Evolutionary conservation across 2,888 invertebrate species (phyloP).

Genomic region (Lacanobia wlatinum): DNA sequence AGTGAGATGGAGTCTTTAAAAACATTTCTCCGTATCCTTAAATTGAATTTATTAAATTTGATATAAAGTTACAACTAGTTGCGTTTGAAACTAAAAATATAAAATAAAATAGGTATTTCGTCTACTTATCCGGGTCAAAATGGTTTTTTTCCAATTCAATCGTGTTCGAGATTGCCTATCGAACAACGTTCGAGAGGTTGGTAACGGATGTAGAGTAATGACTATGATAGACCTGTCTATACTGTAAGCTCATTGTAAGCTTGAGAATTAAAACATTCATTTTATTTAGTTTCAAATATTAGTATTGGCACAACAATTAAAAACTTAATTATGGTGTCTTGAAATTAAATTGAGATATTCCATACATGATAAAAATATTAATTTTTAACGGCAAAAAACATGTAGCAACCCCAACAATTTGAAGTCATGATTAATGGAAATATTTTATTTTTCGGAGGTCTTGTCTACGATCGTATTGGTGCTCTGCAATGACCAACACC

Average conservation of each 20-base stretch:
- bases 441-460: conserved; percentile 27
- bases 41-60: not conserved
- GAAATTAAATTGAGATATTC: not conserved
- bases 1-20: not conserved
- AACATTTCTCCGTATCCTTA: conserved; percentile 20
- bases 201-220: conserved; percentile 73
- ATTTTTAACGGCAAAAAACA: not conserved
- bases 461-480: conserved; percentile 64
- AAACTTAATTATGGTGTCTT: not conserved
- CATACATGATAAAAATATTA: not conserved
- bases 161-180: conserved; percentile 82
- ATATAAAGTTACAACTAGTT: conserved; percentile 22
- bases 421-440: not conserved
- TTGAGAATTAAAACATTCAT: conserved; percentile 30
- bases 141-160: conserved; percentile 77
- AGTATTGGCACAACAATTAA: conserved; percentile 2
- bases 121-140: conserved; percentile 75
- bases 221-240: conserved; percentile 55
- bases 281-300: conserved; percentile 12
- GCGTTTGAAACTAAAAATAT: conserved; percentile 46
- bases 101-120: conserved; percentile 66
- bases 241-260: conserved; percentile 3
- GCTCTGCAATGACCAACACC: conserved; percentile 69
- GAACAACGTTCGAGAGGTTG: conserved; percentile 74
- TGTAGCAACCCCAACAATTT: not conserved